A percentile compares a stretch with the other conserved stretches of the same genome.
Conservation (phyloP, 2,113 vertebrate species). For the Prunella fulvescens region DNA sequence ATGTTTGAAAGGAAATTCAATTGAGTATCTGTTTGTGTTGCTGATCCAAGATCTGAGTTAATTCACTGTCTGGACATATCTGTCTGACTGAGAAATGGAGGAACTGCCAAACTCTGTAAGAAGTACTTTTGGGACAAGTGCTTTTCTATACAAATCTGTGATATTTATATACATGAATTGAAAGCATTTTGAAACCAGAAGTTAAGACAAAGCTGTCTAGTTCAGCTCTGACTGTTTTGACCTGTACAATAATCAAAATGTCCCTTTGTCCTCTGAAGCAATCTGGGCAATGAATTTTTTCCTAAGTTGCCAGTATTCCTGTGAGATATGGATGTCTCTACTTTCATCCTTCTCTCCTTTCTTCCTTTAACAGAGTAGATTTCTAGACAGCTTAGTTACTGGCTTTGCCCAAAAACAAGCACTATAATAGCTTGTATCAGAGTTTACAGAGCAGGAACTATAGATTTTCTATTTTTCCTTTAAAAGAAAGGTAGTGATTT, state of each 20-base stretch:
- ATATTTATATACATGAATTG: not conserved
- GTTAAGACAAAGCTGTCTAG: not conserved
- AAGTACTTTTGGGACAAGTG: not conserved
- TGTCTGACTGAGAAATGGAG: not conserved
- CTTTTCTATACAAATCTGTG: not conserved
- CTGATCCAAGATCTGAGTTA: not conserved
- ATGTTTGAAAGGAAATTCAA: not conserved
- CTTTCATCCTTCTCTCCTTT: not conserved
- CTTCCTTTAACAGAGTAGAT: not conserved
- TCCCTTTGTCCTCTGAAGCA: not conserved
- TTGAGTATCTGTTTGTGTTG: not conserved
- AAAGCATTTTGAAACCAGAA: not conserved
- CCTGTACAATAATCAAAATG: not conserved
- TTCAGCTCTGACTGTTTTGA: not conserved
- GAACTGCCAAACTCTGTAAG: not conserved
- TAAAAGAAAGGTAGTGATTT: not conserved
- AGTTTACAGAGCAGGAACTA: not conserved
- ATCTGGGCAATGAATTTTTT: not conserved
- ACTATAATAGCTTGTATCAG: not conserved
- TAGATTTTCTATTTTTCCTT: not conserved
- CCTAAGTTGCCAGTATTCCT: not conserved
- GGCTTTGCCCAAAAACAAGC: not conserved
- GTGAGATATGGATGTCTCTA: not conserved
- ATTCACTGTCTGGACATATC: not conserved
- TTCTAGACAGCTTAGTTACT: not conserved